A percentile compares a stretch with the other conserved stretches of the same genome.
Conservation (phyloP, 2,113 vertebrate species). For the Stigmatopora argus region DNA sequence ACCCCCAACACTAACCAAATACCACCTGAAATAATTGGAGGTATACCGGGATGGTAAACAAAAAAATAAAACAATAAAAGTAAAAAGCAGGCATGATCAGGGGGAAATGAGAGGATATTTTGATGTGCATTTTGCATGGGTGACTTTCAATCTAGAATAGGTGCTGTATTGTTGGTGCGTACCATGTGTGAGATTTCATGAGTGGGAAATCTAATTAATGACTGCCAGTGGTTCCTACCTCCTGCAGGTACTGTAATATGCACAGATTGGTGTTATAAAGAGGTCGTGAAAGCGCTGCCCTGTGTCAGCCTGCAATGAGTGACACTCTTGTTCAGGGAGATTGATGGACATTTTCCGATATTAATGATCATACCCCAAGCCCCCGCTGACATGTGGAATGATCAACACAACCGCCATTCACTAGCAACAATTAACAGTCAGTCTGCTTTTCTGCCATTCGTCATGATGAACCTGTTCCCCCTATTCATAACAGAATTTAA, state of each 20-base stretch:
- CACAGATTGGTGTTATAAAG: constrained; percentile 60
- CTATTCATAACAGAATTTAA: background rate
- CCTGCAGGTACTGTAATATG: constrained; percentile 62
- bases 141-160: background rate
- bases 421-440: constrained; percentile 71
- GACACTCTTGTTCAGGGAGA: constrained; percentile 56
- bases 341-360: constrained; percentile 67
- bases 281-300: constrained; percentile 59
- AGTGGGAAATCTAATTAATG: constrained; percentile 58
- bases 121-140: constrained; percentile 15
- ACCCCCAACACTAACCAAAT: too few species aligned
- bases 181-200: constrained; percentile 11
- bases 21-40: constrained; percentile 32
- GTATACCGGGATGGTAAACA: constrained; percentile 19
- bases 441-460: constrained; percentile 57
- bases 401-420: constrained; percentile 68
- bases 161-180: background rate
- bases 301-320: constrained; percentile 50
- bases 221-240: constrained; percentile 39
- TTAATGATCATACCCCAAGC: constrained; percentile 59
- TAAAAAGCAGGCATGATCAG: constrained; percentile 20
- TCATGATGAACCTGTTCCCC: constrained; percentile 49
- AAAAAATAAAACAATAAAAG: background rate
- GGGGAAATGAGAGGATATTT: constrained; percentile 5
- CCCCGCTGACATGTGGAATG: constrained; percentile 67